A percentile compares a stretch with the other conserved stretches of the same genome.
phyloP scores from a whole-genome alignment of 2,797 vertebrate species.

The Esox masquinongy region DNA sequence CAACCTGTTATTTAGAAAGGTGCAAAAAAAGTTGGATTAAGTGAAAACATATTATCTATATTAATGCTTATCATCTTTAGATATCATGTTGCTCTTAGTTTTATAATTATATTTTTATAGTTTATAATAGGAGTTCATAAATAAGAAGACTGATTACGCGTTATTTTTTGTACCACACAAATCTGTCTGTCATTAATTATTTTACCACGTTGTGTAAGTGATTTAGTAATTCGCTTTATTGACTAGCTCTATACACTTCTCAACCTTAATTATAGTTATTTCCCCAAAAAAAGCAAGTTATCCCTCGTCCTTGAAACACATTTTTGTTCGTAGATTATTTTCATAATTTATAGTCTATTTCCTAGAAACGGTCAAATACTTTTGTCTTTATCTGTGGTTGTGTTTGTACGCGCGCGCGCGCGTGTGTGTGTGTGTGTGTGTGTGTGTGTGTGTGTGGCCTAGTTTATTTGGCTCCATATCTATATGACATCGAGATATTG shows the following conservation, averaged over 20 bases:
- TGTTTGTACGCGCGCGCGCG: too few species aligned
- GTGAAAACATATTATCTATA: background rate
- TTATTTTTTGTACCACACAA: background rate
- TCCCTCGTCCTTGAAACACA: background rate
- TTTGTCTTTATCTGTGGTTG: background rate
- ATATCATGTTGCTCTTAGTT: background rate
- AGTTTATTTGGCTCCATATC: background rate
- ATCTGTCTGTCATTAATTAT: background rate
- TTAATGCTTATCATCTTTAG: background rate
- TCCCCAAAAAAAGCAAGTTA: background rate
- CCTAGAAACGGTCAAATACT: background rate
- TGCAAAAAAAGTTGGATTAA: background rate
- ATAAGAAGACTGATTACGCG: background rate
- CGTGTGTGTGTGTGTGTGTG: too few species aligned
- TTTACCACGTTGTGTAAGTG: background rate
- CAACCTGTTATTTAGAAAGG: background rate
- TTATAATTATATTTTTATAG: background rate
- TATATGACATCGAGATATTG: background rate
- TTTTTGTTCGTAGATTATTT: background rate
- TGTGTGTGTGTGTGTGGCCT: background rate
- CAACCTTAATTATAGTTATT: background rate
- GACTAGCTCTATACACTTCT: conserved; percentile 2
- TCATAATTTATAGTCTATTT: background rate
- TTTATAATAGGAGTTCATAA: background rate
- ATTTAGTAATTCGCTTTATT: conserved; percentile 5